Base-by-base conservation (phyloP, 2,113 vertebrate genomes). In the Hymenochirus boettgeri region DNA sequence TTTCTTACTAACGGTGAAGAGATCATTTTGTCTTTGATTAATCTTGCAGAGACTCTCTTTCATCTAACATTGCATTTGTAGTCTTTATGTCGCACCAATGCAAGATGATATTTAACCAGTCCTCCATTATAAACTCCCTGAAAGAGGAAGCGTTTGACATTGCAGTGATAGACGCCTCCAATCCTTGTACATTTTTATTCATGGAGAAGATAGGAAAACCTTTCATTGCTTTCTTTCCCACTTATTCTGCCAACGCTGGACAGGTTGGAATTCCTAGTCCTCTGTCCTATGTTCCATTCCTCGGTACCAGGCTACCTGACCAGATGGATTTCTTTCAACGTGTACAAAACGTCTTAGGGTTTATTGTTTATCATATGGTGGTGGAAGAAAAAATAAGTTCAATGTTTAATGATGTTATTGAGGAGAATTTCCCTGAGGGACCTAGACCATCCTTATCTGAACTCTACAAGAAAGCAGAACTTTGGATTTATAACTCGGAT, bases 401-500 rank as follows among this genome's bases (percentile, higher is more conserved):
- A 0, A 42, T 13, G 9, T 88, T 76, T 75, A 71, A 72, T 29
- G 73, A 69, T 1, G 57, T 74, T 56, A 79, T 81, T 18, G 76
- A 81, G 37, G 62, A 73, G 3, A 79, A 87, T 73, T 84, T 90
- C 2, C 52, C 65, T 5, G 74, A 73, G 53, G 71, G 35, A 12
- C 64, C 73, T 57, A 77, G 56, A 46, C 72, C 70, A 48, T 65
- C 62, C 73, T 74, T 75, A 45, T 27, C 73, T 31, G 74, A 83
- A 6, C 76, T 87, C 29, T 71, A 83, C 47, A 48, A 37, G 61
- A 81, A 79, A 73, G 73, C 86, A 26, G 86, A 89, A 70, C 72
- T 89, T 12, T 86, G 82, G 81, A 80, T 83, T 50, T 78, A 87
- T 61, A 89, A 88, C 69, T 79, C 77, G 0, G 83, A 90, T 69